phyloP scores from a whole-genome alignment of 92 coral and sea anemone species.

The Parazoanthus swiftii region DNA sequence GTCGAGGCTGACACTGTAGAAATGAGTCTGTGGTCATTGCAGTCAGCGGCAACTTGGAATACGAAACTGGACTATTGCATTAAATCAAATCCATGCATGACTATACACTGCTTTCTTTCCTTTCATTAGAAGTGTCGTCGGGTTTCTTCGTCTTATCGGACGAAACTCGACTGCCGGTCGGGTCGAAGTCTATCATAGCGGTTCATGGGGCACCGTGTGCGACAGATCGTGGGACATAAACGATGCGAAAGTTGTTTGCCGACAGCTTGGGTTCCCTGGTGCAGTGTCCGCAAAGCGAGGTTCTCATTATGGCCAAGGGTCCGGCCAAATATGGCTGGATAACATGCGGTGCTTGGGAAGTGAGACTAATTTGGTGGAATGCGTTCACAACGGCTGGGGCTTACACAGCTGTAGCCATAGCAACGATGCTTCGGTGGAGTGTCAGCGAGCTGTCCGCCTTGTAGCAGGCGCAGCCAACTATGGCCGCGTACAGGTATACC shows the following conservation, averaged over 20 bases:
- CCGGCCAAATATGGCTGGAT: constrained; percentile 15
- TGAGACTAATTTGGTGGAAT: background rate
- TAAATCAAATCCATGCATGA: too few relatives aligned
- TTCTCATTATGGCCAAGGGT: constrained; percentile 15
- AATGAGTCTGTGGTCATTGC: too few relatives aligned
- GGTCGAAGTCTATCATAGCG: constrained; percentile 1
- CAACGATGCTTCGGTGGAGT: constrained; percentile 17
- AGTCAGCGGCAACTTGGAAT: too few relatives aligned
- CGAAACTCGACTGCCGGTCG: background rate
- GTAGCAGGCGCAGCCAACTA: constrained; percentile 1
- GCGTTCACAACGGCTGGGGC: background rate
- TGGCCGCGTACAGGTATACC: constrained; percentile 20
- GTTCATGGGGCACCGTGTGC: constrained; percentile 24
- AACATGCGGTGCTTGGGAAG: background rate
- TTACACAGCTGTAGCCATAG: background rate
- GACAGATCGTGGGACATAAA: constrained; percentile 26
- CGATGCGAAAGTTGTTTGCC: constrained; percentile 27
- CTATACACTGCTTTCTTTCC: background rate
- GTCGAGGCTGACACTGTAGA: too few relatives aligned
- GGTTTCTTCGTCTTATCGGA: constrained; percentile 20
- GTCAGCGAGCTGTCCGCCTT: background rate
- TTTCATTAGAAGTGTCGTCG: background rate
- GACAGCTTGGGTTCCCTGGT: constrained; percentile 20
- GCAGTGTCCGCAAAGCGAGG: constrained; percentile 3
- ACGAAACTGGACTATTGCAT: too few relatives aligned